Percentiles rank a stretch among this genome's conserved stretches.
Evolutionary conservation across 2,797 vertebrate genomes (phyloP).

Genomic region (Ciconia nigra): DNA sequence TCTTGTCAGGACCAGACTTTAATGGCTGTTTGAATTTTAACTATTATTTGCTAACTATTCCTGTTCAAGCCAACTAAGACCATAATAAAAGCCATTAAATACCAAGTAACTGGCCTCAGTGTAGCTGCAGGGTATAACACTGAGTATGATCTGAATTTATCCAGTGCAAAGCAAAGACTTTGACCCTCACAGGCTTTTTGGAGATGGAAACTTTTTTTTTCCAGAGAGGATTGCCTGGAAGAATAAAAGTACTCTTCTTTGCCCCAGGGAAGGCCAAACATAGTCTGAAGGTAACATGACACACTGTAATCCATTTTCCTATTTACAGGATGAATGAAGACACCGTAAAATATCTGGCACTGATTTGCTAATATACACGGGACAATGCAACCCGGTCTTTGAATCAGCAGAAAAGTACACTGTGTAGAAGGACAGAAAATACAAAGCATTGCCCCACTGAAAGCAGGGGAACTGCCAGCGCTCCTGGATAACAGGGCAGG

Average conservation of each 20-base stretch:
- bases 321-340: background rate
- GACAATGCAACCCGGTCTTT: background rate
- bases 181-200: background rate
- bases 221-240: background rate
- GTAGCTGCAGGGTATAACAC: slow-evolving; percentile 38
- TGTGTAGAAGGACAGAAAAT: background rate
- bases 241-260: background rate
- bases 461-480: background rate
- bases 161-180: slow-evolving; percentile 9
- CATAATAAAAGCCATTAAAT: slow-evolving; percentile 58
- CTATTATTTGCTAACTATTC: slow-evolving; percentile 62
- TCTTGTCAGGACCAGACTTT: slow-evolving; percentile 63
- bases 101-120: background rate
- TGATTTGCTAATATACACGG: background rate
- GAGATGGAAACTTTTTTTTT: background rate
- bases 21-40: slow-evolving; percentile 71
- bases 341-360: background rate
- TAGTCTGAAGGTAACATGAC: background rate
- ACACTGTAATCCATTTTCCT: background rate
- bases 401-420: background rate
- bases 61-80: slow-evolving; percentile 17
- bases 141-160: slow-evolving; percentile 37
- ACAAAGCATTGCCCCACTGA: background rate
- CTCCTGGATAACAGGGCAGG: background rate
- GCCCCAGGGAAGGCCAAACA: background rate